Base-by-base conservation (phyloP, 2,888 invertebrate species). In the Pemphredon lugubris region DNA sequence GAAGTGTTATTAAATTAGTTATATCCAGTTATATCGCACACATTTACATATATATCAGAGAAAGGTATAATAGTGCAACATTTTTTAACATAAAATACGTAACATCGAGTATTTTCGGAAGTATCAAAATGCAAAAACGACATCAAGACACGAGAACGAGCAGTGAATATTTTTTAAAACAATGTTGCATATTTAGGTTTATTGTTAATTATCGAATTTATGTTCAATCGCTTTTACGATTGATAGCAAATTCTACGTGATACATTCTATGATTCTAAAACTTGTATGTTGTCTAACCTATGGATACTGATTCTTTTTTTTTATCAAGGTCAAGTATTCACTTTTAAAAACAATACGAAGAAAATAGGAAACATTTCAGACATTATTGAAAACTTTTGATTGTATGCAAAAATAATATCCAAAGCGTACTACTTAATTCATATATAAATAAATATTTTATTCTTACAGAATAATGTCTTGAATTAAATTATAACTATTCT, bases 261-360 rank as follows among this genome's bases (percentile, higher is more conserved):
- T n/a, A n/a, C n/a, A n/a, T 3, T 54, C 21, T 37, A 18, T 0
- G 5, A 5, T 50, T 32, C 5, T 11, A 26, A 30, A 9, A 16
- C 3, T 26, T 37, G 20, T 1, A 26, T 23, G 13, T 3, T 34
- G 2, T 68, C 51, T 79, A 70, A 73, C 75, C 75, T 70, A 47
- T 58, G 51, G 54, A 59, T 39, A 2, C 45, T 39, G 30, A 40
- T 60, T 37, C 11, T 21, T 32, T 9, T 34, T 14, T 20, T 32
- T 26, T 13, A 40, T 61, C 70, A 78, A 78, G 65, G 65, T 73
- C 65, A 58, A 45, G 40, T 48, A n/a, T 13, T 39, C 57, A 9
- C 16, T 3, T 9, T 26, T 48, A 5, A 9, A 37, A 34, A 6
- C 20, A 20, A 44, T 26, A 23, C n/a, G 32, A 4, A 9, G 40